Conservation (phyloP, 2,797 vertebrate species). For the Enteromius thamalakanensis region DNA sequence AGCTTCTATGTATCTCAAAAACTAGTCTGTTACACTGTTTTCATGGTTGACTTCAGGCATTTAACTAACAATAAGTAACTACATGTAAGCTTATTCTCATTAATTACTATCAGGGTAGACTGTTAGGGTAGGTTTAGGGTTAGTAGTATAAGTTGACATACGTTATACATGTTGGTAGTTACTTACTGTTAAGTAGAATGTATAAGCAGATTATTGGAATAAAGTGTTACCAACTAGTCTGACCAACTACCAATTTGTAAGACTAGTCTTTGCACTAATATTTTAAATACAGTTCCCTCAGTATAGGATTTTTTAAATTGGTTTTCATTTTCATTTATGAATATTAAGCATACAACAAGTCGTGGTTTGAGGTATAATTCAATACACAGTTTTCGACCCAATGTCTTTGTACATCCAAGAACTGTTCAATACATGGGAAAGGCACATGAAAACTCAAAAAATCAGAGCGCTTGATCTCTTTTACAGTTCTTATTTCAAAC, state of each 20-base stretch:
- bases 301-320: not conserved
- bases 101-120: no score
- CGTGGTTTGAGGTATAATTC: not conserved
- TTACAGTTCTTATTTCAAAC: constrained; percentile 3
- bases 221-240: no score
- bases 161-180: no score
- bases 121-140: no score
- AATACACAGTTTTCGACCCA: not conserved
- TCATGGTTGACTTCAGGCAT: no score
- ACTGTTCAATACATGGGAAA: not conserved
- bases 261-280: no score
- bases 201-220: no score
- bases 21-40: not conserved
- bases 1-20: not conserved
- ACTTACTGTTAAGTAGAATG: no score
- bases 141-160: no score
- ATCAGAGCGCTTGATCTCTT: not conserved
- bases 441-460: not conserved
- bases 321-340: not conserved
- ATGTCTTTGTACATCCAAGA: not conserved
- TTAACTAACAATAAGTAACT: no score
- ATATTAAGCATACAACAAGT: not conserved
- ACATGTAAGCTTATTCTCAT: no score
- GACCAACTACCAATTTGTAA: no score
- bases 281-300: not conserved